Conservation (phyloP, 1,140 invertebrate genomes). For the Drosophila parabipectinata region DNA sequence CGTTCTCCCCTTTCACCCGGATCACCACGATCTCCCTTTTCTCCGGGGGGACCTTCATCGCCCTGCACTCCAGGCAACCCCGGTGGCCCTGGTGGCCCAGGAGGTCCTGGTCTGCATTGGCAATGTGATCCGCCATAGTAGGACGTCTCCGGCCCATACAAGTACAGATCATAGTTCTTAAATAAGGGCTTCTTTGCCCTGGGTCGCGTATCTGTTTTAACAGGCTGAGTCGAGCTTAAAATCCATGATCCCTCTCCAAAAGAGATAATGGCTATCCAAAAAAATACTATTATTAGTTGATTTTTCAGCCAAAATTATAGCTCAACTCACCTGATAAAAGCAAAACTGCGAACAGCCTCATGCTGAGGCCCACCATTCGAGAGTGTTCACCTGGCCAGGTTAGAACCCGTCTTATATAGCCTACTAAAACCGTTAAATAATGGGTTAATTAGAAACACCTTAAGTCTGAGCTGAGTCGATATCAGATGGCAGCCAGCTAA, state of each 20-base stretch:
- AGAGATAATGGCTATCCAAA: constrained; percentile 13
- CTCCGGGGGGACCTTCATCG: constrained; percentile 13
- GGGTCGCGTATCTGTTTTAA: not conserved
- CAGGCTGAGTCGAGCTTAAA: constrained; percentile 1
- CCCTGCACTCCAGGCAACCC: constrained; percentile 20
- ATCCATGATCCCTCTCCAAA: constrained; percentile 26
- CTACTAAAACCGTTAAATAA: constrained; percentile 22
- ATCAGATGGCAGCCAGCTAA: constrained; percentile 7
- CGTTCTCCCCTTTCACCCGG: constrained; percentile 18
- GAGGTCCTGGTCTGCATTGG: constrained; percentile 31
- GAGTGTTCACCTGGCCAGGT: constrained; percentile 23
- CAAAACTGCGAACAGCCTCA: constrained; percentile 42
- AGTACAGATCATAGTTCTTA: constrained; percentile 18
- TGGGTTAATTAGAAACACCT: constrained; percentile 54
- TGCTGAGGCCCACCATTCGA: constrained; percentile 20
- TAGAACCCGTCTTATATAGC: constrained; percentile 42
- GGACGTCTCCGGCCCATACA: constrained; percentile 13
- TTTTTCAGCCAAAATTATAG: not conserved
- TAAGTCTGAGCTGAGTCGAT: constrained; percentile 32
- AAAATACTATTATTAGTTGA: not conserved
- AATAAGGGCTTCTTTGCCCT: not conserved
- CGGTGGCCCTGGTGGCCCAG: constrained; percentile 29
- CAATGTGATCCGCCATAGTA: constrained; percentile 14
- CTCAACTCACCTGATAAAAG: constrained; percentile 33
- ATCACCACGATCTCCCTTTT: constrained; percentile 33